Conservation (phyloP, 2,797 vertebrate genomes). For the Neostethus bicornis region DNA sequence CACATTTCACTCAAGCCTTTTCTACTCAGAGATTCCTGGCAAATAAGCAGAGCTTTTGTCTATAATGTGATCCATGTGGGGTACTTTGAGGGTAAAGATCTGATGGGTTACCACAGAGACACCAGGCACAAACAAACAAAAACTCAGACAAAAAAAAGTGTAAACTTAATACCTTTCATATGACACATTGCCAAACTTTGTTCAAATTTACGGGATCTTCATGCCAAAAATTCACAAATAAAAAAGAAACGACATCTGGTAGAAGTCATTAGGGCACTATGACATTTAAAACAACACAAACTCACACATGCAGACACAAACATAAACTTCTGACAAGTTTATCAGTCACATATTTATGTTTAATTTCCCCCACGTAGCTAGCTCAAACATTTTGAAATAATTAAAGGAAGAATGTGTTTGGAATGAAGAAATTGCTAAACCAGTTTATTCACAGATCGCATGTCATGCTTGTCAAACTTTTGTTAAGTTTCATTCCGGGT, state of each 20-base stretch:
- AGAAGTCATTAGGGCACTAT: slow-evolving; percentile 34
- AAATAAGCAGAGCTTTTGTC: slow-evolving; percentile 63
- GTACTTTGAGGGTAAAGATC: slow-evolving; percentile 75
- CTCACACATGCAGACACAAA: slow-evolving; percentile 27
- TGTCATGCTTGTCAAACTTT: slow-evolving; percentile 18
- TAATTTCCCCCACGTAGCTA: slow-evolving; percentile 36
- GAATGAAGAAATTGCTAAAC: slow-evolving; percentile 30
- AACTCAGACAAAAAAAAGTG: slow-evolving; percentile 61
- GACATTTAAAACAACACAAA: slow-evolving; percentile 47
- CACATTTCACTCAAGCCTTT: slow-evolving; percentile 44
- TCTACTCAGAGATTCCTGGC: slow-evolving; percentile 52
- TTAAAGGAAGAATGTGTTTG: slow-evolving; percentile 48
- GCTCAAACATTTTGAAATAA: slow-evolving; percentile 48
- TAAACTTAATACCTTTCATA: slow-evolving; percentile 76
- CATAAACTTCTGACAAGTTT: slow-evolving; percentile 49
- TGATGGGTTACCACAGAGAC: slow-evolving; percentile 76
- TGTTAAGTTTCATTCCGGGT: slow-evolving; percentile 11
- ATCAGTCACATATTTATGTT: slow-evolving; percentile 39
- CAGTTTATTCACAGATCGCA: slow-evolving; percentile 39
- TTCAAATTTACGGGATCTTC: slow-evolving; percentile 57
- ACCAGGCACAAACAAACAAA: slow-evolving; percentile 78
- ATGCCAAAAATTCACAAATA: slow-evolving; percentile 60
- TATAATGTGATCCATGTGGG: slow-evolving; percentile 84
- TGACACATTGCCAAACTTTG: slow-evolving; percentile 65
- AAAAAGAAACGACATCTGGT: slow-evolving; percentile 41